Conservation (phyloP, 2,888 invertebrate species). For the Embidobia sp. region DNA sequence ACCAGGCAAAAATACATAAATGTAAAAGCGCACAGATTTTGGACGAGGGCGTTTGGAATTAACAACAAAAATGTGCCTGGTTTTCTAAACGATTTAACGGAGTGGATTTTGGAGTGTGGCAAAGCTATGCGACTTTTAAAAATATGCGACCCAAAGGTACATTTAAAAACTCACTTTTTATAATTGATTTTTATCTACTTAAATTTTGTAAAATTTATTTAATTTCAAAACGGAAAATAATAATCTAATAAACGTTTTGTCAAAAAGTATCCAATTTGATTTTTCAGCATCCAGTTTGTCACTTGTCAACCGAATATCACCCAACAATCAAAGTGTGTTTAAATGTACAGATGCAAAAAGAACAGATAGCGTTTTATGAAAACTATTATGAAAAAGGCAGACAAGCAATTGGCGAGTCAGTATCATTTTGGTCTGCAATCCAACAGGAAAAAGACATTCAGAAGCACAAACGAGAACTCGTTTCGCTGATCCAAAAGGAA, state of each 20-base stretch:
- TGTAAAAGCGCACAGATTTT: conserved; percentile 85
- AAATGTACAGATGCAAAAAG: conserved; percentile 82
- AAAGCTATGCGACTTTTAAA: conserved; percentile 88
- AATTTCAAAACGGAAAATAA: no score
- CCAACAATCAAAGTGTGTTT: conserved; percentile 84
- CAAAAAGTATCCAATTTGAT: not conserved
- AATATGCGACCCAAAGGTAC: conserved; percentile 86
- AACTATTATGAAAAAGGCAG: conserved; percentile 83
- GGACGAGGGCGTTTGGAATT: conserved; percentile 86
- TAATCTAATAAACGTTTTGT: not conserved
- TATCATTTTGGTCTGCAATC: conserved; percentile 74
- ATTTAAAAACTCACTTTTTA: not conserved
- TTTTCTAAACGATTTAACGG: conserved; percentile 85
- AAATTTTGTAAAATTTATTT: no score
- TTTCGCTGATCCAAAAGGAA: conserved; percentile 73
- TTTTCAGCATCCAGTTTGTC: conserved; percentile 83
- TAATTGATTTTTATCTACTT: not conserved
- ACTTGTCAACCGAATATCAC: conserved; percentile 83
- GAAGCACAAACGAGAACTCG: conserved; percentile 72
- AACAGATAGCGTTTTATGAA: conserved; percentile 82
- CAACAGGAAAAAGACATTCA: conserved; percentile 71
- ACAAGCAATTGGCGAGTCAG: conserved; percentile 70
- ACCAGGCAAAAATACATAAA: conserved; percentile 87
- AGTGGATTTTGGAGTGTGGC: conserved; percentile 88
- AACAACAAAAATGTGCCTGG: conserved; percentile 84